Conservation (phyloP, 2,113 vertebrate species). For the Theristicus caerulescens region DNA sequence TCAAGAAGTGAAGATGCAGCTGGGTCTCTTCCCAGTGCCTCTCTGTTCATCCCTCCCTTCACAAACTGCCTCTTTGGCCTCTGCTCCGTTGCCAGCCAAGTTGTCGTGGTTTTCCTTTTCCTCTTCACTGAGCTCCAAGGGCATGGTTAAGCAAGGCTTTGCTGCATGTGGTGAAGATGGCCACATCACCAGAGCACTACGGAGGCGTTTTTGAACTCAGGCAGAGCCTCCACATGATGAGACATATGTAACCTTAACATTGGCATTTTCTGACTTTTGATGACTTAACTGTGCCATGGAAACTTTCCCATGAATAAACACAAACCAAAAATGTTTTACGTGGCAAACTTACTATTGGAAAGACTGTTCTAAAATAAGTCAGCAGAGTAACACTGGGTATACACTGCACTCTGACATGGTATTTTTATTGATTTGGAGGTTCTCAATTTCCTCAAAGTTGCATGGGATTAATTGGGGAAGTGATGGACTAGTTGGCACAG, state of each 20-base stretch:
- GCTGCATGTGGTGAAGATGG: neutral
- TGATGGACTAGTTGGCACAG: neutral
- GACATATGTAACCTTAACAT: neutral
- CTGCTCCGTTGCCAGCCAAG: neutral
- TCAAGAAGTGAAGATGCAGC: neutral
- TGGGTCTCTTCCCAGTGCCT: neutral
- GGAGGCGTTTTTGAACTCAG: neutral
- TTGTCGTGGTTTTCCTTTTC: neutral
- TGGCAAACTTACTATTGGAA: neutral
- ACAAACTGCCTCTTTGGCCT: neutral
- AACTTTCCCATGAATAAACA: neutral
- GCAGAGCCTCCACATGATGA: neutral
- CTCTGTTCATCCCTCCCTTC: neutral
- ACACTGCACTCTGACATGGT: accelerated
- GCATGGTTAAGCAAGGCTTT: neutral
- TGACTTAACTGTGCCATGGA: neutral
- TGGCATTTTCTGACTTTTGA: neutral
- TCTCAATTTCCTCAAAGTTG: neutral
- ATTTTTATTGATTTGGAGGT: neutral
- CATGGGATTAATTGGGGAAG: neutral
- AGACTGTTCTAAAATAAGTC: neutral
- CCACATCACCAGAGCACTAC: neutral
- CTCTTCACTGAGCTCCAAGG: neutral
- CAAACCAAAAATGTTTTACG: neutral
- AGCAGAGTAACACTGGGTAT: neutral